Percentiles rank a stretch among this genome's conserved stretches.
Conservation (phyloP, 2,113 vertebrate genomes). For the Aldabrachelys gigantea region DNA sequence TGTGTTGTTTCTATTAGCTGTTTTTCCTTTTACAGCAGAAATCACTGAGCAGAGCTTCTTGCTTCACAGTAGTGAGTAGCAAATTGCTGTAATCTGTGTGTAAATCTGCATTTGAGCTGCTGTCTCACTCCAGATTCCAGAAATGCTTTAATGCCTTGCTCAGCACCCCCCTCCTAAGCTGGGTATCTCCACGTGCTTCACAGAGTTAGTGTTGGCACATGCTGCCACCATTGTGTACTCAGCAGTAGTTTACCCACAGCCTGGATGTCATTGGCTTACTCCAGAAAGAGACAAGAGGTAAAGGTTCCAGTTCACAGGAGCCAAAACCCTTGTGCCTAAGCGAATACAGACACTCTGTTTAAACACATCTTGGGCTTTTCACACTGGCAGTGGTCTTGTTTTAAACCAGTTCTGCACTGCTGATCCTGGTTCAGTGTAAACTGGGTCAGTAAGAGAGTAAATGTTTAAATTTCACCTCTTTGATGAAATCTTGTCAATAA, state of each 20-base stretch:
- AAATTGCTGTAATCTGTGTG: conserved; percentile 27
- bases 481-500: not conserved
- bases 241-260: not conserved
- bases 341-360: not conserved
- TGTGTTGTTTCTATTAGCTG: not conserved
- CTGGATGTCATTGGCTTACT: rapidly evolving
- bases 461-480: conserved; percentile 46
- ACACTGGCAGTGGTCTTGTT: not conserved
- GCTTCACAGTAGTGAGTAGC: conserved; percentile 22
- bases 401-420: conserved; percentile 12
- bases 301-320: not conserved
- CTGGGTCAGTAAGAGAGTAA: conserved; percentile 48
- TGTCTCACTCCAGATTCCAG: conserved; percentile 7
- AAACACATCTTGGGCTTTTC: not conserved
- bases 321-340: not conserved
- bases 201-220: not conserved
- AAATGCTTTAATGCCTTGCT: conserved; percentile 5
- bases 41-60: not conserved
- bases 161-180: not conserved
- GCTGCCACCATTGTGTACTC: not conserved
- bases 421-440: not conserved
- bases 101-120: not conserved
- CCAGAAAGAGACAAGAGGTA: not conserved
- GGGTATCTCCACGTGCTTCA: not conserved
- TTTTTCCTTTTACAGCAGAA: conserved; percentile 29